phyloP scores from a whole-genome alignment of 1,140 invertebrate species.

The Charaxes varanes region DNA sequence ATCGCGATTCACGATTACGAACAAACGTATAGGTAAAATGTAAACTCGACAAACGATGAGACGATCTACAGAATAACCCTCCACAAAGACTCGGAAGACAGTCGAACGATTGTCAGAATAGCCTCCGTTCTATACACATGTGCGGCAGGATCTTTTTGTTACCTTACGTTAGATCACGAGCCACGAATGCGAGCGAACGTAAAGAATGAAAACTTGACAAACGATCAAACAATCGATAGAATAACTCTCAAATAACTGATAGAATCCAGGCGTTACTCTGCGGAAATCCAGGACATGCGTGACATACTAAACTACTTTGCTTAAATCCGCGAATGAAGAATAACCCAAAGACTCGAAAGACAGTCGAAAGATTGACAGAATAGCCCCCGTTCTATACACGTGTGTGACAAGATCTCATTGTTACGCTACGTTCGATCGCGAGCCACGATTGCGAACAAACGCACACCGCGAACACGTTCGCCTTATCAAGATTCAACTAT shows the following conservation, averaged over 20 bases:
- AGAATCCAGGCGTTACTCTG: no score
- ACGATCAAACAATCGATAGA: not conserved
- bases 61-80: no score
- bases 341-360: no score
- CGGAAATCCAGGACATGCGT: no score
- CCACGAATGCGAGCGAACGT: not conserved
- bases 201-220: not conserved
- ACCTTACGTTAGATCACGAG: not conserved
- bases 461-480: constrained; percentile 33
- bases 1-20: no score
- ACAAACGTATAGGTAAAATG: not conserved
- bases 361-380: constrained; percentile 19
- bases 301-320: no score
- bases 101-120: not conserved
- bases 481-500: constrained; percentile 29
- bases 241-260: not conserved
- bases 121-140: not conserved
- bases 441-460: constrained; percentile 30
- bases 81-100: no score
- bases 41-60: not conserved
- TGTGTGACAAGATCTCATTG: constrained; percentile 57
- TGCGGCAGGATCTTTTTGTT: constrained; percentile 1
- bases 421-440: constrained; percentile 33
- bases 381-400: constrained; percentile 29
- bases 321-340: no score